Conservation (phyloP, 1,140 invertebrate species). For the Bombus sylvicola region DNA sequence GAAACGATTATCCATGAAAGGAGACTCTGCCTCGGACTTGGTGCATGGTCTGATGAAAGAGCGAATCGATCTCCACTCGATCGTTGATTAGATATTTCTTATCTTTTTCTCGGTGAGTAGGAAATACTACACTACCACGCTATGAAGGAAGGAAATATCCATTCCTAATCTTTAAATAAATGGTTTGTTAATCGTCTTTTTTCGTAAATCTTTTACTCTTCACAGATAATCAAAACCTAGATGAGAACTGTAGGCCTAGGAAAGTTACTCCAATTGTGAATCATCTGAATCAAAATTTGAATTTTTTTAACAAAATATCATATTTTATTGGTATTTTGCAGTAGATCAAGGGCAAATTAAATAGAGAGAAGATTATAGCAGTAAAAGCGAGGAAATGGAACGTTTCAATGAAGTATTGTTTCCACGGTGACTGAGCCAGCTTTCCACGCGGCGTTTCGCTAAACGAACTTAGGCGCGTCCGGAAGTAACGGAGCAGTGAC, state of each 20-base stretch:
- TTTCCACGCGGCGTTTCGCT: slow-evolving; percentile 6
- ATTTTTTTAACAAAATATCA: background rate
- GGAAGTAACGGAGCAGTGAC: slow-evolving; percentile 50
- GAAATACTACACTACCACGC: too few relatives aligned
- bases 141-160: too few relatives aligned
- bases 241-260: background rate
- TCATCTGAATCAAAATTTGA: background rate
- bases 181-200: background rate
- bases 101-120: background rate
- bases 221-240: too few relatives aligned
- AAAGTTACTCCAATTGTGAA: background rate
- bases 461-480: slow-evolving; percentile 47
- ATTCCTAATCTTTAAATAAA: background rate
- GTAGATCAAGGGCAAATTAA: too few relatives aligned
- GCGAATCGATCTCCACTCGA: background rate
- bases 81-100: background rate
- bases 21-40: background rate
- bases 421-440: background rate
- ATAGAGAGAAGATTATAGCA: too few relatives aligned
- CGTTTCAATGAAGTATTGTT: background rate
- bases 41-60: background rate
- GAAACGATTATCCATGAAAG: background rate
- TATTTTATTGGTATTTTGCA: background rate
- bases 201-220: too few relatives aligned
- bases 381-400: background rate